Percentiles rank a stretch among this genome's conserved stretches.
Conservation (phyloP, 2,888 invertebrate genomes). For the Linnaemya tessellans region DNA sequence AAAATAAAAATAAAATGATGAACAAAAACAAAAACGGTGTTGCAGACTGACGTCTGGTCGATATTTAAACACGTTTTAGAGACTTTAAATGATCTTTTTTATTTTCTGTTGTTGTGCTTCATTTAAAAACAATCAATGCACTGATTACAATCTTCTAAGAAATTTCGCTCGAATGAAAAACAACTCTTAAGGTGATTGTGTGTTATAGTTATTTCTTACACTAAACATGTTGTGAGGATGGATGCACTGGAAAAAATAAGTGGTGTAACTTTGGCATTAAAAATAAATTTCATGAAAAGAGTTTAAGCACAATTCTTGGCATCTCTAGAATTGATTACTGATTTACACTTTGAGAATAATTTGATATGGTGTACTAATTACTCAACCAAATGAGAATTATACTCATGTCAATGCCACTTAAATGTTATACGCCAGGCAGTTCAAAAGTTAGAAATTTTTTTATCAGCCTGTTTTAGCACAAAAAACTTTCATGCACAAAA, state of each 20-base stretch:
- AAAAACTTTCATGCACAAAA: too few relatives aligned
- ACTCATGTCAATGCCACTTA: too few relatives aligned
- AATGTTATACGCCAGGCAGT: too few relatives aligned
- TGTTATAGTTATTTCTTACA: slow-evolving; percentile 30
- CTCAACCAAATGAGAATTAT: too few relatives aligned
- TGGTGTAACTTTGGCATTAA: neutral
- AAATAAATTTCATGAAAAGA: too few relatives aligned
- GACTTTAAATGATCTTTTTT: slow-evolving; percentile 35
- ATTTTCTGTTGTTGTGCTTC: slow-evolving; percentile 56
- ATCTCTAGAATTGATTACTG: too few relatives aligned
- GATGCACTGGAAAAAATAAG: slow-evolving; percentile 42
- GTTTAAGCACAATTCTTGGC: too few relatives aligned
- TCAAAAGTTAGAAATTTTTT: too few relatives aligned
- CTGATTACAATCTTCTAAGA: slow-evolving; percentile 70
- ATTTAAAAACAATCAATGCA: slow-evolving; percentile 72
- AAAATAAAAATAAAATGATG: neutral
- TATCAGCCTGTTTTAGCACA: too few relatives aligned
- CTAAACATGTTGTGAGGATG: slow-evolving; percentile 19
- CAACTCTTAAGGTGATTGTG: slow-evolving; percentile 32
- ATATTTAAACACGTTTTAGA: slow-evolving; percentile 65
- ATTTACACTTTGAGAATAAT: too few relatives aligned
- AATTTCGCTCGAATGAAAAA: slow-evolving; percentile 43
- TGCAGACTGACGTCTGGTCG: slow-evolving; percentile 31
- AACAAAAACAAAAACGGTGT: slow-evolving; percentile 4
- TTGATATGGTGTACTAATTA: too few relatives aligned